phyloP scores from a whole-genome alignment of 1,140 invertebrate genomes.

The Calliopsis andreniformis region DNA sequence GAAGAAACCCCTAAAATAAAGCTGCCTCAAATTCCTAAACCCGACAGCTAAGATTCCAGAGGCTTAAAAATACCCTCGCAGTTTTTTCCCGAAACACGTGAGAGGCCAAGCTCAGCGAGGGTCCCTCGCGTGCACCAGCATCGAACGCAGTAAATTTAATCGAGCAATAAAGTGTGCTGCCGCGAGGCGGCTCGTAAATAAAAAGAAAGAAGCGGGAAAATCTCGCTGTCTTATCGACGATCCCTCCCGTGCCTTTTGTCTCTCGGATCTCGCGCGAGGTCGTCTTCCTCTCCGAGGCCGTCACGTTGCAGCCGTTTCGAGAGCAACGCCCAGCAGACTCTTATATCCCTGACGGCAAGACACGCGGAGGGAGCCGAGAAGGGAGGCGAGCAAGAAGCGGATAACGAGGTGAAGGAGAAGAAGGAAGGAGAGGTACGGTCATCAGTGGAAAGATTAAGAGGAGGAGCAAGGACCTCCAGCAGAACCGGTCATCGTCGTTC shows the following conservation, averaged over 20 bases:
- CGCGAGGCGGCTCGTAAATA: not conserved
- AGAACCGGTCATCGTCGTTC: slow-evolving; percentile 66
- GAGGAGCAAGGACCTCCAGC: slow-evolving; percentile 66
- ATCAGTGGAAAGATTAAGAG: slow-evolving; percentile 66
- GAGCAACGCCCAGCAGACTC: slow-evolving; percentile 52
- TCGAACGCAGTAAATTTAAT: not conserved
- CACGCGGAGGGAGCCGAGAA: slow-evolving; percentile 30
- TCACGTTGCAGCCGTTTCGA: slow-evolving; percentile 49
- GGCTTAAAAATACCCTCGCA: too few species aligned
- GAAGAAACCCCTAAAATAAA: too few species aligned
- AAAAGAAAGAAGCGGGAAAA: not conserved
- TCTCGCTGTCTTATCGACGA: slow-evolving; percentile 28
- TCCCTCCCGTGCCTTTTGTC: slow-evolving; percentile 39
- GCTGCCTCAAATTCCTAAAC: too few species aligned
- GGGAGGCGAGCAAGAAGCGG: slow-evolving; percentile 41
- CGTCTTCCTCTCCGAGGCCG: slow-evolving; percentile 54
- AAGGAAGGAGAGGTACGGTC: slow-evolving; percentile 49
- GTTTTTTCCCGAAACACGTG: too few species aligned
- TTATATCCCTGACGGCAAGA: slow-evolving; percentile 44
- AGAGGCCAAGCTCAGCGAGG: too few species aligned
- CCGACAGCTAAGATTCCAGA: too few species aligned
- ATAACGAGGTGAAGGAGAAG: slow-evolving; percentile 50
- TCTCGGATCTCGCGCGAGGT: slow-evolving; percentile 20
- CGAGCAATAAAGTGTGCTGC: slow-evolving; percentile 8
- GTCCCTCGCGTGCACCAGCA: too few species aligned